Percentiles rank a stretch among this genome's conserved stretches.
These are phyloP conservation scores for Nesoenas mayeri DNA, from an alignment of 2,113 vertebrate genomes.

Conservation along the genomic window DNA sequence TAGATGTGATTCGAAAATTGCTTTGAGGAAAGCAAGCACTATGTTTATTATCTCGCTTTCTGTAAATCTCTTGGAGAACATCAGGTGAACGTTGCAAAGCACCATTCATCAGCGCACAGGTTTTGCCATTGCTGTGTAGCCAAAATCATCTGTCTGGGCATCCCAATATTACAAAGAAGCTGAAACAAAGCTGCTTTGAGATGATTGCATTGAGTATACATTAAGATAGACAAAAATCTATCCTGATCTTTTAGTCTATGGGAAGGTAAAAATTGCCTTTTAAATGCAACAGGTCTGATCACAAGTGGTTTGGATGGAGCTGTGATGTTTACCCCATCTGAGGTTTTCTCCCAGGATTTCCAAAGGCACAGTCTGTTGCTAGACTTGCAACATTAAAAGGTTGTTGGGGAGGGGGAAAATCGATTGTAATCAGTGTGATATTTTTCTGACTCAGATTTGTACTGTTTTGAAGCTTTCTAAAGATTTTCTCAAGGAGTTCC, in stretches of 20 bases:
- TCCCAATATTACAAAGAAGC: accelerated
- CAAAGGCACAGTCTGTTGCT: neutral
- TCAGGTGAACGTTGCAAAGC: neutral
- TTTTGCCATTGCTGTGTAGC: neutral
- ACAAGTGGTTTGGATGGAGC: neutral
- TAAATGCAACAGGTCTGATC: neutral
- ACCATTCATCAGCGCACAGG: neutral
- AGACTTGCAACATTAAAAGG: neutral
- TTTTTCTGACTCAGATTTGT: neutral
- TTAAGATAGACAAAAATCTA: neutral
- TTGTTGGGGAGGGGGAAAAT: neutral
- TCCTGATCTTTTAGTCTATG: neutral
- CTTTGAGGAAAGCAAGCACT: neutral
- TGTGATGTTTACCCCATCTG: neutral
- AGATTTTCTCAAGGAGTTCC: neutral
- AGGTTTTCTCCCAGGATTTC: neutral
- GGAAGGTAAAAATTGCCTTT: neutral
- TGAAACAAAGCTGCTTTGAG: neutral
- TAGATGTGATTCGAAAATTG: neutral
- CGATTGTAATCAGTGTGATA: neutral
- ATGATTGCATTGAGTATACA: neutral
- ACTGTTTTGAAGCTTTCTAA: neutral
- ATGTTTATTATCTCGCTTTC: neutral
- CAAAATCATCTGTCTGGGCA: neutral
- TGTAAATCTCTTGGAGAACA: neutral